Percentiles rank a stretch among this genome's conserved stretches.
These are phyloP conservation scores for Canis aureus DNA, from an alignment of 2,113 vertebrate genomes.

Conservation along the genomic window DNA sequence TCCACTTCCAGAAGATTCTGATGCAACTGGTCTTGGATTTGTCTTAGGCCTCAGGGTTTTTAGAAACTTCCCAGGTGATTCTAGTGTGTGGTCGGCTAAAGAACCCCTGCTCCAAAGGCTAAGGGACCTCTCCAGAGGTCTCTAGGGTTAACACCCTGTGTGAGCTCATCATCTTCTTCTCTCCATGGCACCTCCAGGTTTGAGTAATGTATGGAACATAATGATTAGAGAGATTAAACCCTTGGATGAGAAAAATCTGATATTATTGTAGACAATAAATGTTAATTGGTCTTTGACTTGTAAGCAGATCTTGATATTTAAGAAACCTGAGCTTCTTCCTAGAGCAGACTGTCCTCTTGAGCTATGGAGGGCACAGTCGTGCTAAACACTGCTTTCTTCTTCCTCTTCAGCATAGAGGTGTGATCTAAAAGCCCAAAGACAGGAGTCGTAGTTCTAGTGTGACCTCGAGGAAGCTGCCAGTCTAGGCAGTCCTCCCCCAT, in stretches of 20 bases:
- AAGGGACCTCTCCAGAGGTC: not conserved
- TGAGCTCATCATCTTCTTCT: not conserved
- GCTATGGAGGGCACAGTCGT: not conserved
- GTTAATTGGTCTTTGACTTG: not conserved
- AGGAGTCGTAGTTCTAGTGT: not conserved
- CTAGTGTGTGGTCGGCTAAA: not conserved
- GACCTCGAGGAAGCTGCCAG: not conserved
- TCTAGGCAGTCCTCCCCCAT: not conserved
- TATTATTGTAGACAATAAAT: not conserved
- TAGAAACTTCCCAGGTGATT: not conserved
- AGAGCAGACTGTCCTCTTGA: not conserved
- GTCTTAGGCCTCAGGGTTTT: not conserved
- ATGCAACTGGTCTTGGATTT: no score
- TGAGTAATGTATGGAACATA: not conserved
- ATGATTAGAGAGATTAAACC: not conserved
- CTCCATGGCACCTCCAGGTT: not conserved
- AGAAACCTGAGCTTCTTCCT: not conserved
- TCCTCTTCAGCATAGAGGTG: not conserved
- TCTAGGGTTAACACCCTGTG: accelerated
- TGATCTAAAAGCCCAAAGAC: not conserved
- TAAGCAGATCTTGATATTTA: not conserved
- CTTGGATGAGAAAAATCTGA: not conserved
- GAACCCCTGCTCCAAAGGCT: not conserved
- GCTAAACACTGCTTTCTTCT: not conserved
- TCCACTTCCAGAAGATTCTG: not conserved